Conservation (phyloP, 1,140 invertebrate species). For the Saxidomus purpurata region DNA sequence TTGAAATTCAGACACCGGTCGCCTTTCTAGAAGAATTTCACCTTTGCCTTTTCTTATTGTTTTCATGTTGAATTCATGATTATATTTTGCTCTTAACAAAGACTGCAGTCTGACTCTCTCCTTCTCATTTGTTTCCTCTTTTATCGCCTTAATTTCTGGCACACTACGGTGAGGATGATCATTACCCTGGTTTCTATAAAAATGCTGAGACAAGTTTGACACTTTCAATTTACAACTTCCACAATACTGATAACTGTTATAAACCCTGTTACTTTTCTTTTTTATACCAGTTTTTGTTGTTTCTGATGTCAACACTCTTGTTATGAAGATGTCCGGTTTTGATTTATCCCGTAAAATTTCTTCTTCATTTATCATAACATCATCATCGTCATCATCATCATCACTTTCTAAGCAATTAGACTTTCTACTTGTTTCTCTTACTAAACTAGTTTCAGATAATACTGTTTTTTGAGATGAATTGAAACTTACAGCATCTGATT, state of each 20-base stretch:
- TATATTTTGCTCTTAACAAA: slow-evolving; percentile 6
- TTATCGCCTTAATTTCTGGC: slow-evolving; percentile 11
- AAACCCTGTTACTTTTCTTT: slow-evolving; percentile 48
- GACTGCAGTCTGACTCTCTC: neutral
- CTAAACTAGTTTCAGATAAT: too few relatives aligned
- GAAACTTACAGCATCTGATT: too few relatives aligned
- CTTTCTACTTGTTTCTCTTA: too few relatives aligned
- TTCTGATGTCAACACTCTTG: slow-evolving; percentile 5
- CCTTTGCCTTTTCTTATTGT: slow-evolving; percentile 29
- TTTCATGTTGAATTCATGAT: slow-evolving; percentile 44
- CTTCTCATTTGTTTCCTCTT: neutral
- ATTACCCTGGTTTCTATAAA: neutral
- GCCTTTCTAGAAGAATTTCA: slow-evolving; percentile 40
- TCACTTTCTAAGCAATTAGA: too few relatives aligned
- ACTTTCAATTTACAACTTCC: slow-evolving; percentile 15
- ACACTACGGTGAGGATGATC: neutral
- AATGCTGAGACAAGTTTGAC: slow-evolving; percentile 51
- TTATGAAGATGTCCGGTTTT: slow-evolving; percentile 44
- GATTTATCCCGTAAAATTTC: neutral
- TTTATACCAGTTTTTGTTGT: slow-evolving; percentile 35
- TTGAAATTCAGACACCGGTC: neutral
- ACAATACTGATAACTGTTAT: slow-evolving; percentile 60
- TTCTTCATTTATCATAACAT: slow-evolving; percentile 2
- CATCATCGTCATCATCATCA: neutral
- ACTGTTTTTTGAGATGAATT: too few relatives aligned